phyloP scores from a whole-genome alignment of 2,888 invertebrate species.

The Kryphioiulus occultus region DNA sequence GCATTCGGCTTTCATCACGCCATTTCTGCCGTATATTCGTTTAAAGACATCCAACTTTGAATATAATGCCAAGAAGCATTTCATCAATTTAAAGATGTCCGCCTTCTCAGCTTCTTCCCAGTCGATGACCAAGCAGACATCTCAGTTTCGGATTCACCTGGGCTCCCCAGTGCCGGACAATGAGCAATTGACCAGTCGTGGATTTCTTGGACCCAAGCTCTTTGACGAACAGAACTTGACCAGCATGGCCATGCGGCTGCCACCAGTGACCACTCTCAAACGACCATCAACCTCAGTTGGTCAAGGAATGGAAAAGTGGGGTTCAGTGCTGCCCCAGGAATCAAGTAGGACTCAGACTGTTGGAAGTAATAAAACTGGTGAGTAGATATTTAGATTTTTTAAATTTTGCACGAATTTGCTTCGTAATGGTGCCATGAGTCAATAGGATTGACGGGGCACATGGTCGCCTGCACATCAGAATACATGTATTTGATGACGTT shows the following conservation, averaged over 20 bases:
- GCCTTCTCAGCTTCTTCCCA: background rate
- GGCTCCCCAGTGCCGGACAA: constrained; percentile 15
- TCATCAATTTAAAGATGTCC: constrained; percentile 14
- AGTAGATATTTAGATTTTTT: background rate
- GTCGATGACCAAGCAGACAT: background rate
- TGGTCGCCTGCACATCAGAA: background rate
- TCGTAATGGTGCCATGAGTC: background rate
- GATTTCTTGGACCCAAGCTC: background rate
- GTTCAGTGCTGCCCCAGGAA: background rate
- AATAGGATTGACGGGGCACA: background rate
- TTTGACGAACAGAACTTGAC: background rate
- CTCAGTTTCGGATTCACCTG: background rate
- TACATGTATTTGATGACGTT: background rate
- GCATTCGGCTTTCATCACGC: background rate
- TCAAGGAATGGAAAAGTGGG: background rate
- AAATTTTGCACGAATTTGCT: background rate
- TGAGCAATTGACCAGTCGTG: background rate
- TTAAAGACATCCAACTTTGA: background rate
- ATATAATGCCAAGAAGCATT: background rate
- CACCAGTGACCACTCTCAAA: background rate
- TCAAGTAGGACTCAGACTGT: background rate
- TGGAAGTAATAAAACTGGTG: background rate
- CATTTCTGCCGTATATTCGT: background rate
- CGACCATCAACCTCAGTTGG: background rate
- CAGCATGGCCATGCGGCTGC: background rate